Evolutionary conservation across 2,888 invertebrate species (phyloP).

Genomic region (Gerris lacustris): DNA sequence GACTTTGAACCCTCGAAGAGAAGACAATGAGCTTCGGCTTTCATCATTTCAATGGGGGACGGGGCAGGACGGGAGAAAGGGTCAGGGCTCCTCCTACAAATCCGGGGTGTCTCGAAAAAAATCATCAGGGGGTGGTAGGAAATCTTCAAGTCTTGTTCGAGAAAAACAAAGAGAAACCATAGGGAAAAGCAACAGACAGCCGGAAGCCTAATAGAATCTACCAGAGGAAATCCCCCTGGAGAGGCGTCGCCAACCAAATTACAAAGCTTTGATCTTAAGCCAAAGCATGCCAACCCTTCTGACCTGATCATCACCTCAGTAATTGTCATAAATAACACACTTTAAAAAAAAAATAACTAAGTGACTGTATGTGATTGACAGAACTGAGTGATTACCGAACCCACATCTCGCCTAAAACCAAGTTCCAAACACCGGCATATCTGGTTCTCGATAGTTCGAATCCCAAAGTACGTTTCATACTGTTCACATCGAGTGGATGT

Average conservation of each 20-base stretch:
- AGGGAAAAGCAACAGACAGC: constrained; percentile 2
- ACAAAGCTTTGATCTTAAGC: not conserved
- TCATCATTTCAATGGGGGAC: not conserved
- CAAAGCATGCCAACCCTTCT: not conserved
- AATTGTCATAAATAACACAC: not conserved
- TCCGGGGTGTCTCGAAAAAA: not conserved
- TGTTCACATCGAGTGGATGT: too few species aligned
- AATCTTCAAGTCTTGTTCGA: not conserved
- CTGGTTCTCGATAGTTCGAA: too few species aligned
- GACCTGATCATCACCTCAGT: not conserved
- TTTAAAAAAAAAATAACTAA: too few species aligned
- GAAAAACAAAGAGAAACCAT: not conserved
- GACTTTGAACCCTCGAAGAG: not conserved
- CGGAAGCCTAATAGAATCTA: not conserved
- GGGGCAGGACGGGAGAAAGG: not conserved
- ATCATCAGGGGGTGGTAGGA: not conserved
- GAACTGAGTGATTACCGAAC: too few species aligned
- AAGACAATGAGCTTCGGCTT: not conserved
- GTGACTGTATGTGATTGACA: too few species aligned
- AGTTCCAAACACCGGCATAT: too few species aligned
- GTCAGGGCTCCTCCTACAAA: not conserved
- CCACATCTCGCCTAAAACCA: too few species aligned
- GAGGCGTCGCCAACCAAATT: not conserved
- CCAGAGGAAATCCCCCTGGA: not conserved
- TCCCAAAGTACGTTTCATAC: too few species aligned